phyloP scores from a whole-genome alignment of 2,888 invertebrate genomes.

The Nymphalis polychloros region DNA sequence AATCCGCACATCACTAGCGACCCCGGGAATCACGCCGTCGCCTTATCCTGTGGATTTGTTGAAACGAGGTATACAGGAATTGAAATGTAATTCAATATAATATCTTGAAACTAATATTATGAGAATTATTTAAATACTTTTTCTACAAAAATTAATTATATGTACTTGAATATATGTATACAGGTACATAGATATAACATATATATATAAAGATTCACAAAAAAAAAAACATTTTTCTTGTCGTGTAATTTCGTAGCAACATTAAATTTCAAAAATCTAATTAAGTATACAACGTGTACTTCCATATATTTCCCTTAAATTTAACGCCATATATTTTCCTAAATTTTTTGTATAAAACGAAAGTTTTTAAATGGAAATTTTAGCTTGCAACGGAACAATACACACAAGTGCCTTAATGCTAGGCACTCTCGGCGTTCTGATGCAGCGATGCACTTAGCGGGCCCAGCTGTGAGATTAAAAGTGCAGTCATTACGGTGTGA shows the following conservation, averaged over 20 bases:
- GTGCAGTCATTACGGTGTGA: constrained; percentile 49
- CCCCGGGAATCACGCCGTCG: constrained; percentile 66
- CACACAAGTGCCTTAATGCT: constrained; percentile 4
- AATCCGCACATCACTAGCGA: constrained; percentile 75
- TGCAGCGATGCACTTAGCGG: constrained; percentile 64
- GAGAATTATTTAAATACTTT: not conserved
- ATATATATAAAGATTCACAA: too few species aligned
- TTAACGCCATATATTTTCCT: not conserved
- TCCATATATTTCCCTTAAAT: not conserved
- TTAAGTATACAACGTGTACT: not conserved
- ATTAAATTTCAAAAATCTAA: too few species aligned
- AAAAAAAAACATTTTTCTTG: too few species aligned
- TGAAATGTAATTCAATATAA: not conserved
- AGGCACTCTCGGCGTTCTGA: constrained; percentile 28
- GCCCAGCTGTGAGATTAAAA: constrained; percentile 71
- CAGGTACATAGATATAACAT: too few species aligned
- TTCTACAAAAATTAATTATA: too few species aligned
- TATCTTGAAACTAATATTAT: not conserved
- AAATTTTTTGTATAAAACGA: not conserved
- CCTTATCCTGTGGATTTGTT: constrained; percentile 49
- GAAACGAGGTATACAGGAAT: constrained; percentile 32
- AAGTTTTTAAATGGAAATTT: constrained; percentile 4
- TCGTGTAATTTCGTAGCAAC: too few species aligned
- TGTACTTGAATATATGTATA: too few species aligned
- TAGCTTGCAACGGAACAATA: constrained; percentile 7